A percentile compares a stretch with the other conserved stretches of the same genome.
Evolutionary conservation across 2,113 vertebrate species (phyloP).

Genomic region (Phyllopteryx taeniolatus): DNA sequence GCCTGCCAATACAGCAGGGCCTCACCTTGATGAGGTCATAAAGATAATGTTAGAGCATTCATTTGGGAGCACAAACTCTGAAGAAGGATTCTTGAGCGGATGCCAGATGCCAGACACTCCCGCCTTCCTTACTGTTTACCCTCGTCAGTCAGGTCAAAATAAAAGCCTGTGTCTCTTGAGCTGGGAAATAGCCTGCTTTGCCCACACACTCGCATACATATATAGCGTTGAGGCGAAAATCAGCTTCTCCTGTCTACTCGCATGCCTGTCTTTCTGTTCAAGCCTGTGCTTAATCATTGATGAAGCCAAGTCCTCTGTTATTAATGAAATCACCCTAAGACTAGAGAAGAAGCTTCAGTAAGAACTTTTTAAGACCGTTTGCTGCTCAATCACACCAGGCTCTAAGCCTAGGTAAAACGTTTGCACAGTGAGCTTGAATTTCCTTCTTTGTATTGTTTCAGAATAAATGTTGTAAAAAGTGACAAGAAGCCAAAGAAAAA

Average conservation of each 20-base stretch:
- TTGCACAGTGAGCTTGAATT: constrained; percentile 15
- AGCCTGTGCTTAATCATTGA: constrained; percentile 56
- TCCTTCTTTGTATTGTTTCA: not conserved
- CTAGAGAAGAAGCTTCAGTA: constrained; percentile 31
- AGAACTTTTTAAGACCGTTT: constrained; percentile 9
- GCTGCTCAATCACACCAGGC: constrained; percentile 20
- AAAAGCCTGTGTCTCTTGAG: constrained; percentile 46
- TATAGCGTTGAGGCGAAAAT: constrained; percentile 37
- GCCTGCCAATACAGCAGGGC: constrained; percentile 25
- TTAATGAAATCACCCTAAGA: constrained; percentile 49
- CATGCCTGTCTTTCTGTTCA: constrained; percentile 38
- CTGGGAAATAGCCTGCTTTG: constrained; percentile 46
- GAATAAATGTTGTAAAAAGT: too few species aligned
- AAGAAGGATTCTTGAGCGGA: constrained; percentile 12
- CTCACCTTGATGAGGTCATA: constrained; percentile 52
- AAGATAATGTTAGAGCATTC: constrained; percentile 31
- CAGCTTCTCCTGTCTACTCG: constrained; percentile 29
- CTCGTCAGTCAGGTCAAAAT: constrained; percentile 25
- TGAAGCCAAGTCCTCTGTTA: constrained; percentile 51
- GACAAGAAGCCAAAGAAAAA: too few species aligned
- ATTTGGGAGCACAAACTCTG: constrained; percentile 18
- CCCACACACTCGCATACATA: constrained; percentile 14
- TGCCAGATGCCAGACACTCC: constrained; percentile 24
- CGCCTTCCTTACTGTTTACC: constrained; percentile 32
- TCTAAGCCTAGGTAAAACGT: constrained; percentile 18